A percentile compares a stretch with the other conserved stretches of the same genome.
These are phyloP conservation scores for Trichogramma evanescens DNA, from an alignment of 2,888 invertebrate species.

Conservation along the genomic window DNA sequence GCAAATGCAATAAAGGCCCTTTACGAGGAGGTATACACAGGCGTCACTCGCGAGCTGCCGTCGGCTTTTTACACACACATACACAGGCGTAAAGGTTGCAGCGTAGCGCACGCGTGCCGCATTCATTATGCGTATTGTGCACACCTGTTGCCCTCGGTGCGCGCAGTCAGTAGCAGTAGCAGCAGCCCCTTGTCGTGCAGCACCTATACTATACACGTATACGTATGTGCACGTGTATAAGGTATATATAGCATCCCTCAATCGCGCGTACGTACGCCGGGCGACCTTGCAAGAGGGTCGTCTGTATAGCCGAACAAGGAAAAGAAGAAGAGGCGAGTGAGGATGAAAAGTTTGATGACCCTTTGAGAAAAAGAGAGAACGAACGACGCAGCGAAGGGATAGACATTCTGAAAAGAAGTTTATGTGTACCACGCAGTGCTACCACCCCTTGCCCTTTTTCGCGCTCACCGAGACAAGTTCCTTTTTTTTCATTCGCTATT, in stretches of 20 bases:
- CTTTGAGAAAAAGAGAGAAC: not conserved
- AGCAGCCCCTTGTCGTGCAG: constrained; percentile 14
- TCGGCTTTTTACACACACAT: constrained; percentile 1
- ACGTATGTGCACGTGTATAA: too few relatives aligned
- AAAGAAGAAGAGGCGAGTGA: not conserved
- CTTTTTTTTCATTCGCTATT: not conserved
- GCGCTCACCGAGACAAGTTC: not conserved
- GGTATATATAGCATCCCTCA: constrained; percentile 13
- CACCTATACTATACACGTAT: not conserved
- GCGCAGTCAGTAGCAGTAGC: not conserved
- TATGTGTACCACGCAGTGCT: not conserved
- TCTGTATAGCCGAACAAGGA: not conserved
- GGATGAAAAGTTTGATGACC: constrained; percentile 18
- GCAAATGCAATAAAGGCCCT: constrained; percentile 20
- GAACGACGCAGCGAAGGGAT: too few relatives aligned
- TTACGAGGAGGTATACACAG: too few relatives aligned
- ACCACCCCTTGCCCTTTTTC: not conserved
- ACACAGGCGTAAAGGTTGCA: not conserved
- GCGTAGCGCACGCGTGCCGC: constrained; percentile 27
- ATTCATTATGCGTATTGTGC: constrained; percentile 42
- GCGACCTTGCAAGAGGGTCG: not conserved
- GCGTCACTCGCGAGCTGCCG: not conserved
- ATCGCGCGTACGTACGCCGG: constrained; percentile 9
- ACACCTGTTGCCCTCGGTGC: constrained; percentile 40
- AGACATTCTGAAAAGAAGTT: too few relatives aligned